Base-by-base conservation (phyloP, 2,797 vertebrate genomes). In the Paramormyrops hopkinsi region DNA sequence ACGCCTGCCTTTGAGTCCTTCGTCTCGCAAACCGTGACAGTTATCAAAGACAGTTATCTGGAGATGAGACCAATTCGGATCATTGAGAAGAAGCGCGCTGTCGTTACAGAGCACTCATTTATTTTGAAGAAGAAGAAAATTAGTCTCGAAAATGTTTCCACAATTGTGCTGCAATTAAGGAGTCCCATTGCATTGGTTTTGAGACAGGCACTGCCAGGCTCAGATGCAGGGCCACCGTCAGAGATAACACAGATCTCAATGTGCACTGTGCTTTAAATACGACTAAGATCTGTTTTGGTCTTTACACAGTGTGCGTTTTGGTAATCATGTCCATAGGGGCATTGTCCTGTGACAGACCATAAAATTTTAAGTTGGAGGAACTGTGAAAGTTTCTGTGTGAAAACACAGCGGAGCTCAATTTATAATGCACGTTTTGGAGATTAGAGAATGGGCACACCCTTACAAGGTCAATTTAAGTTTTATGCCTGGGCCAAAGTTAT, bases 91-190 rank as follows among this genome's bases (percentile, higher is more conserved):
- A 92, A 90, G 90, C 91, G 89, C 90, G 73, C 50, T 85, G 86
- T 89, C 83, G 54, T 90, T 89, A 90, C 88, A 90, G 90, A 90
- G 88, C 87, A 91, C 91, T 93, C 90, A 89, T 93, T 93, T 92
- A 93, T 93, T 92, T 91, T 90, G 89, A 91, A 92, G 89, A 90
- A 89, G 92, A 91, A 84, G 88, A 91, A 92, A 92, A 90, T 88
- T 90, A 88, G 88, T 90, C 90, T 91, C 50, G 91, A 93, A 93
- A 94, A 90, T 51, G 88, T 82, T 89, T 92, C 90, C 53, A 92
- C 89, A 92, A 90, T 91, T 90, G 91, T 90, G 87, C 56, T 50
- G 48, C 48, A 90, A 90, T 89, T 91, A 90, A 89, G 88, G 33
- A 37, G 53, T 76, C 89, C 88, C 89, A 88, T 89, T 4, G 89